A percentile compares a stretch with the other conserved stretches of the same genome.
Conservation (phyloP, 2,113 vertebrate species). For the Lasiurus cinereus region DNA sequence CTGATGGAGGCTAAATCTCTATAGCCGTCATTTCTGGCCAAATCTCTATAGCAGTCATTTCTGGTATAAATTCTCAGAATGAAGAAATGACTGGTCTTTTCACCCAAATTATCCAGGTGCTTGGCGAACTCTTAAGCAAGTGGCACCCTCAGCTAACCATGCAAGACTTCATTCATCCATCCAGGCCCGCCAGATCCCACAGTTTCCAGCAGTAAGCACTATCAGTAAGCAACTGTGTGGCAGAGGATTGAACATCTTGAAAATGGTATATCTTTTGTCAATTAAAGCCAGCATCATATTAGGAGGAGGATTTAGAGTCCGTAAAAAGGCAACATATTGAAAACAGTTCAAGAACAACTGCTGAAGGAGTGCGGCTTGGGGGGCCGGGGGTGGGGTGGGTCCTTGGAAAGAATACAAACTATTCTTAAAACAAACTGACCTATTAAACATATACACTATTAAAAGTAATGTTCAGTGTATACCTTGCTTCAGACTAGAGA, state of each 20-base stretch:
- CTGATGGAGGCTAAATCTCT: not conserved
- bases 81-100: not conserved
- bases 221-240: not conserved
- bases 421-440: not conserved
- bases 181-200: accelerated
- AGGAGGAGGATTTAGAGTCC: not conserved
- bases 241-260: not conserved
- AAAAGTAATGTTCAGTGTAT: not conserved
- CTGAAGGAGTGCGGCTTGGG: not conserved
- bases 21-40: not conserved
- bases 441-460: not conserved
- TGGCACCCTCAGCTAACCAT: not conserved
- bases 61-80: not conserved
- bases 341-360: slow-evolving; percentile 19
- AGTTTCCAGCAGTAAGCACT: not conserved
- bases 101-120: not conserved
- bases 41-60: not conserved
- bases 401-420: not conserved
- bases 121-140: not conserved
- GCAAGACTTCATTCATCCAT: not conserved
- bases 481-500: not conserved
- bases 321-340: not conserved
- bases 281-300: slow-evolving; percentile 23
- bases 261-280: slow-evolving; percentile 20
- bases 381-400: too few species aligned